Base-by-base conservation (phyloP, 2,888 invertebrate species). In the Adineta ricciae region DNA sequence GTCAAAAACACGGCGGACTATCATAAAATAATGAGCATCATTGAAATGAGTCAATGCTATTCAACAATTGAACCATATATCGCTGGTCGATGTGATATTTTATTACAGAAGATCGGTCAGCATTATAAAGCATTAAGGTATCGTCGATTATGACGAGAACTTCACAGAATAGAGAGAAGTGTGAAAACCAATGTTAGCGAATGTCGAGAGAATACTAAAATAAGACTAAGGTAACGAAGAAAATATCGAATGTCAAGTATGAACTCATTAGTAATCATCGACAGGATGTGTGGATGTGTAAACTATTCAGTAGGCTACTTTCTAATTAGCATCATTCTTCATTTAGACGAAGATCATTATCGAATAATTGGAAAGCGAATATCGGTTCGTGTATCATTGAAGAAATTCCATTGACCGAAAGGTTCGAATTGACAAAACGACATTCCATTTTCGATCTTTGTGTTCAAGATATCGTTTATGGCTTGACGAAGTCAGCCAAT, bases 351-450 rank as follows among this genome's bases (percentile, higher is more conserved):
- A 97, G 97, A 92, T 97, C 97, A 88, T 97, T 98, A 91, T 95
- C 96, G 87, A 97, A 97, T 86, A 96, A 96, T 92, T 98, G 97
- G 98, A 98, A 98, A 92, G 97, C 97, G 85, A 98, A 97, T 92
- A 96, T 95, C 87, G 97, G 97, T 49, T 96, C 97, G 73, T 96
- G 97, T 46, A 97, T 98, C 94, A 92, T 99, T 89, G 98, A 98
- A 92, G 97, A 98, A 91, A 94, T 97, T 87, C 94, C 95, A 86
- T 95, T 98, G 93, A 95, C 95, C 87, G 97, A 97, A 89, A 93
- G 95, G 91, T 73, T 38, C 19, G 50, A 5, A 32, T 36, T 16
- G 16, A 27, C 27, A 27, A n/a, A 56, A 27, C 5, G 9, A 2
- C 27, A 27, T 16, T 64, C 16, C 2, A 64, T 32, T 16, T 64